Conservation (phyloP, 30 jellyfish, hydroid and myxozoan species). For the Aurelia aurita region DNA sequence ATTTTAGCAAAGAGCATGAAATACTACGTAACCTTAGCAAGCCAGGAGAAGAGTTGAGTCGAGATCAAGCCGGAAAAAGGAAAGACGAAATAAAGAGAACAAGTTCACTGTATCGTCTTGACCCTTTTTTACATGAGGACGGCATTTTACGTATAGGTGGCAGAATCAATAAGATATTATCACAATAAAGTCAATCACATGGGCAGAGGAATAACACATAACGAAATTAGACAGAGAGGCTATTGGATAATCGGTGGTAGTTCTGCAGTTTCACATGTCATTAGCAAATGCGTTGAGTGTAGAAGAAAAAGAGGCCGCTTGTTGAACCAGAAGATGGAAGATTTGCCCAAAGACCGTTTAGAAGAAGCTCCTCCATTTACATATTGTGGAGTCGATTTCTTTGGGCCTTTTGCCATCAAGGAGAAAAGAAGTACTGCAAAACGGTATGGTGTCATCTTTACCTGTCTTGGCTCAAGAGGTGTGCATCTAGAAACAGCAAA, state of each 20-base stretch:
- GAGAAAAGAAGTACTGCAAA: no score
- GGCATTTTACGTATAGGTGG: slow-evolving; percentile 27
- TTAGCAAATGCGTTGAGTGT: no score
- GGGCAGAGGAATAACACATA: neutral
- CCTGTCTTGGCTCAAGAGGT: no score
- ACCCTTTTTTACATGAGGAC: slow-evolving; percentile 18
- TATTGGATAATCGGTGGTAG: slow-evolving; percentile 9
- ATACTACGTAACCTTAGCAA: slow-evolving; percentile 22
- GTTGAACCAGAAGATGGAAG: no score
- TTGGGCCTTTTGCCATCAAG: no score
- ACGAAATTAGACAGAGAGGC: neutral
- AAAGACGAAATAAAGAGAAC: slow-evolving; percentile 11
- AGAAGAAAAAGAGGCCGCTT: no score
- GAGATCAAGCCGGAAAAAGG: slow-evolving; percentile 14
- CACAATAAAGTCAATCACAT: slow-evolving; percentile 7
- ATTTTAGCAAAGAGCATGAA: slow-evolving; percentile 29
- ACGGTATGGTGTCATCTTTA: no score
- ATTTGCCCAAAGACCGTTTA: no score
- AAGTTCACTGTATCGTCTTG: slow-evolving; percentile 42
- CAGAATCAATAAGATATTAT: slow-evolving; percentile 1
- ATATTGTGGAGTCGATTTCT: no score
- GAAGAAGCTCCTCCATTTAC: no score
- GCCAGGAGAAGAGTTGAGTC: slow-evolving; percentile 16
- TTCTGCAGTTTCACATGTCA: no score
- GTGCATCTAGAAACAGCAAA: slow-evolving; percentile 2